Evolutionary conservation across 2,113 vertebrate genomes (phyloP), one percentile per base, ranked within the genome.

Genomic region (Patagioenas fasciata): DNA sequence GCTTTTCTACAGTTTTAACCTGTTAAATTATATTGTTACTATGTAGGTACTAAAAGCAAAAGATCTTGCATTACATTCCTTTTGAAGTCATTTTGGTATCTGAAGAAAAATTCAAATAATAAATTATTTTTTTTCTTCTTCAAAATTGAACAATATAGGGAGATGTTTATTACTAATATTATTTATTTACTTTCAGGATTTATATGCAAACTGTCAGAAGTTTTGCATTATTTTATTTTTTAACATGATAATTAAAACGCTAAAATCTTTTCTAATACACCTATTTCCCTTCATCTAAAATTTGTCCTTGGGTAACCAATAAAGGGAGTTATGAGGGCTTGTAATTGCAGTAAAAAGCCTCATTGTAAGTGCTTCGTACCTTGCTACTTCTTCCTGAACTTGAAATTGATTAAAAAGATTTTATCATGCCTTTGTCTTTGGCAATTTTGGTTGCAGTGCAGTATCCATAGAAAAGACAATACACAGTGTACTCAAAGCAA

Each of bases 1-100:
- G 24, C 13, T 89, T 94, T 89, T 74, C 73, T 89, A 6, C 24
- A 79, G n/a, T 11, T 73, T 89, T 91, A 93, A 85, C 36, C 14
- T 87, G 62, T 71, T 80, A 81, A 93, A 21, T 62, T 28, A 28
- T 58, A 81, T 65, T 62, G 21, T 54, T 84, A 4, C 12, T 84
- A 29, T 53, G 20, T 62, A 89, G 78, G 77, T 80, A 26, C 32
- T 80, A 69, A 89, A 84, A 91, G 17, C 10, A 77, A 86, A 87
- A 87, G 23, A 15, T 17, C 10, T 9, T 62, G 3, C 9, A 70
- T 50, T 81, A 93, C 89, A 87, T 70, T 87, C 25, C 10, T 66
- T 74, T 73, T 61, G 50, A 94, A 70, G 31, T 50, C 2, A 62
- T 44, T 87, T 93, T 80, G 65, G 5, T 18, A n/a, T 84, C 73